A percentile compares a stretch with the other conserved stretches of the same genome.
phyloP scores from a whole-genome alignment of 2,113 vertebrate genomes.

The Motacilla tschutschensis region DNA sequence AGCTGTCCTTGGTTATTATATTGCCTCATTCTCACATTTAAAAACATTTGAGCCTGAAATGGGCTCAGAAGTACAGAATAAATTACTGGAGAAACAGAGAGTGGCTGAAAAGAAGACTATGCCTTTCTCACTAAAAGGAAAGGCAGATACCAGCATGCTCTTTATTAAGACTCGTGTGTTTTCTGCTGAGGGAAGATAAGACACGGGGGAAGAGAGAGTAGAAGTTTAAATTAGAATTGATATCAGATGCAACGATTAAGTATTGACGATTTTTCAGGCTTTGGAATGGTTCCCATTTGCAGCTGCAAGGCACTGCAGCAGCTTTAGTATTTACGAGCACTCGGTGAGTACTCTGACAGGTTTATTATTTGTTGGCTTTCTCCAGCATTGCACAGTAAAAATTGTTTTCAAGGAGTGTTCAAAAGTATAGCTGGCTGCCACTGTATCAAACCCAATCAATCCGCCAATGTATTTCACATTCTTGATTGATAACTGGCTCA shows the following conservation, averaged over 20 bases:
- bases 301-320: slow-evolving; percentile 48
- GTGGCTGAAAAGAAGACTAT: neutral
- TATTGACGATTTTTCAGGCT: slow-evolving; percentile 56
- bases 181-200: slow-evolving; percentile 44
- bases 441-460: slow-evolving; percentile 71
- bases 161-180: neutral
- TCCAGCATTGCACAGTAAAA: slow-evolving; percentile 77
- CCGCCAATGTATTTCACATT: slow-evolving; percentile 65
- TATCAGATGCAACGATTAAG: slow-evolving; percentile 65
- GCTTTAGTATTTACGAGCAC: slow-evolving; percentile 72
- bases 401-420: slow-evolving; percentile 76
- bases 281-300: slow-evolving; percentile 48
- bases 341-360: slow-evolving; percentile 70
- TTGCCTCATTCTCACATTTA: neutral
- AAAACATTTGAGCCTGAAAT: neutral
- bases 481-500: slow-evolving; percentile 74
- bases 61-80: neutral
- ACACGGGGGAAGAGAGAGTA: neutral
- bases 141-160: neutral
- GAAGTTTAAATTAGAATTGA: slow-evolving; percentile 43
- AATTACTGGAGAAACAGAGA: neutral
- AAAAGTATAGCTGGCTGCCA: slow-evolving; percentile 69
- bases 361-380: slow-evolving; percentile 84
- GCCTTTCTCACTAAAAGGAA: neutral
- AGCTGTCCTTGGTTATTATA: neutral